Evolutionary conservation across 2,888 invertebrate genomes (phyloP).

Genomic region (Creontiades dilutus): DNA sequence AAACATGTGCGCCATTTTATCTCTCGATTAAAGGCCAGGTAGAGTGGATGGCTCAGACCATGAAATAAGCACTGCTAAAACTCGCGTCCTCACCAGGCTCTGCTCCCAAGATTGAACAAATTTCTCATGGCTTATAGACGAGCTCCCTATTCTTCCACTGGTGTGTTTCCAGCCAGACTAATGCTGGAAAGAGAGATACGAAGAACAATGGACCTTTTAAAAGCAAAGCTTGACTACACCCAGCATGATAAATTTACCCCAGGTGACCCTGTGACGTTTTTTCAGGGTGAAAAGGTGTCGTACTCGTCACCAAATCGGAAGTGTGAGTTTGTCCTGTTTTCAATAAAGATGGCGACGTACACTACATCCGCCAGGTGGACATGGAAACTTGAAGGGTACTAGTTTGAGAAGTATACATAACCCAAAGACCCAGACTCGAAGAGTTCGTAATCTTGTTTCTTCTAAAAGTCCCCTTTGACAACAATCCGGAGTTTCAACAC

Average conservation of each 20-base stretch:
- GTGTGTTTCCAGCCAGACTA: constrained; percentile 51
- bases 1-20: too few relatives aligned
- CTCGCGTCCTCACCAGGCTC: too few relatives aligned
- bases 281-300: neutral
- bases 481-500: constrained; percentile 23
- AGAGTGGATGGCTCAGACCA: too few relatives aligned
- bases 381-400: neutral
- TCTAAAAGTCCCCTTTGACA: neutral
- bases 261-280: neutral
- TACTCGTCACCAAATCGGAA: constrained; percentile 30
- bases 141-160: constrained; percentile 48
- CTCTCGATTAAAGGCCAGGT: too few relatives aligned
- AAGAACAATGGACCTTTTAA: constrained; percentile 46
- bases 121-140: constrained; percentile 22
- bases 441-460: neutral
- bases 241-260: neutral
- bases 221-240: constrained; percentile 11
- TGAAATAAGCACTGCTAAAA: too few relatives aligned
- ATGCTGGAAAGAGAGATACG: constrained; percentile 59
- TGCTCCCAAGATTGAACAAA: too few relatives aligned
- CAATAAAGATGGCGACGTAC: constrained; percentile 33
- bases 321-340: constrained; percentile 17
- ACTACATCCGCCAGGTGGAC: constrained; percentile 24
- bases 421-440: neutral
- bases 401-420: constrained; percentile 3